A percentile compares a stretch with the other conserved stretches of the same genome.
Conservation (phyloP, 2,888 invertebrate species). For the Cheilosia soror region DNA sequence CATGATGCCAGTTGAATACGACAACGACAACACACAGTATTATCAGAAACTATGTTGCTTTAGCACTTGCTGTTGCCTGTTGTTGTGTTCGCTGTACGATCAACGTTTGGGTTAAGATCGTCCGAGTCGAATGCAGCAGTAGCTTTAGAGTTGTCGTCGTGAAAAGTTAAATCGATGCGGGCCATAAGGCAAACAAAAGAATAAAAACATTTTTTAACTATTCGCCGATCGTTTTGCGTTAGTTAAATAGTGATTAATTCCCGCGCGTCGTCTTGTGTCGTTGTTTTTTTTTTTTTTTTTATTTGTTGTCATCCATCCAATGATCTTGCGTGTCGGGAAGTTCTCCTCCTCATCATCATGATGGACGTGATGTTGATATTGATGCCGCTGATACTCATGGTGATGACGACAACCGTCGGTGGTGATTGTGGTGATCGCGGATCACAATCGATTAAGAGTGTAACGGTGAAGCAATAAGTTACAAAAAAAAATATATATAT, state of each 20-base stretch:
- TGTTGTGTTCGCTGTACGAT: slow-evolving; percentile 34
- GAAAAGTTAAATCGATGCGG: slow-evolving; percentile 58
- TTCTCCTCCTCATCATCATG: slow-evolving; percentile 34
- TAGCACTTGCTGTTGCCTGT: background rate
- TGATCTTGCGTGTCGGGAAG: slow-evolving; percentile 51
- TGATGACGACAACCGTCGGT: slow-evolving; percentile 54
- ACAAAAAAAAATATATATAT: slow-evolving; percentile 6
- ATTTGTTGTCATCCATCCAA: slow-evolving; percentile 26
- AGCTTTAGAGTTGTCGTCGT: slow-evolving; percentile 71
- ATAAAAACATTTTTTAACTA: slow-evolving; percentile 27
- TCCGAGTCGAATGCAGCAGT: slow-evolving; percentile 54
- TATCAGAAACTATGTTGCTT: slow-evolving; percentile 11
- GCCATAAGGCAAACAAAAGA: slow-evolving; percentile 1
- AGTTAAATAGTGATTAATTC: slow-evolving; percentile 52
- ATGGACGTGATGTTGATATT: slow-evolving; percentile 53
- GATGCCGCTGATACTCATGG: slow-evolving; percentile 42
- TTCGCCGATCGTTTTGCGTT: slow-evolving; percentile 48
- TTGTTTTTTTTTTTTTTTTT: slow-evolving; percentile 19
- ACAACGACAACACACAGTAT: background rate
- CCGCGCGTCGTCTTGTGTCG: slow-evolving; percentile 9
- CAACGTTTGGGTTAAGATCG: slow-evolving; percentile 54
- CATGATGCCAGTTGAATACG: slow-evolving; percentile 25
- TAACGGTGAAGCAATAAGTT: slow-evolving; percentile 59
- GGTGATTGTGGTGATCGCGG: slow-evolving; percentile 62
- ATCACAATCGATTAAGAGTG: slow-evolving; percentile 71